These are phyloP conservation scores for Antheraea assamensis DNA, from an alignment of 2,888 invertebrate species.

Conservation along the genomic window DNA sequence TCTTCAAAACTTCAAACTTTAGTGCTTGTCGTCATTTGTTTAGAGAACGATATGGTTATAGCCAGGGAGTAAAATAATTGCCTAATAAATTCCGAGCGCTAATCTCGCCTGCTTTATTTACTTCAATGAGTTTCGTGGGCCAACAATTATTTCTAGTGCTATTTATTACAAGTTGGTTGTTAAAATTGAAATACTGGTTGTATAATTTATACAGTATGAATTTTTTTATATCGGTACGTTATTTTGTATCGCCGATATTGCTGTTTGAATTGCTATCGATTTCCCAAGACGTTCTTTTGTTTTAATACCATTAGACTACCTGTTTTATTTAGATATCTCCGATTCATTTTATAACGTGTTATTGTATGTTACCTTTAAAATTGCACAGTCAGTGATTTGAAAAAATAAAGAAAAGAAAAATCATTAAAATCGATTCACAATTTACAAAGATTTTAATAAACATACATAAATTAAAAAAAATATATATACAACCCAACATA, in stretches of 20 bases:
- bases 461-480: no score
- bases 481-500: no score
- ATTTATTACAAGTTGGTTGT: not conserved
- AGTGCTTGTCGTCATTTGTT: constrained; percentile 19
- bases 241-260: no score
- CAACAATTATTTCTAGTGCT: constrained; percentile 26
- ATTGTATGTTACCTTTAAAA: no score
- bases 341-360: no score
- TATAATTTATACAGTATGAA: not conserved
- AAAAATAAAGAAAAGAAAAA: no score
- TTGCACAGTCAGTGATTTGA: not conserved
- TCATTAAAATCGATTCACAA: no score
- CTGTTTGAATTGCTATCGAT: not conserved
- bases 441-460: no score
- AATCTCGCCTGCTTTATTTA: constrained; percentile 43
- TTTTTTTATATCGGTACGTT: not conserved
- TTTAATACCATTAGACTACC: no score
- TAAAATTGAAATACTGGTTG: not conserved
- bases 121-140: constrained; percentile 34
- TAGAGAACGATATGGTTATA: constrained; percentile 12
- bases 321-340: no score
- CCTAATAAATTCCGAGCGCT: constrained; percentile 44
- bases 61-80: constrained; percentile 32
- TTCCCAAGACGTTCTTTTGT: no score
- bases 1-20: not conserved